Conservation (phyloP, 2,888 invertebrate species). For the Lathronympha strigana region DNA sequence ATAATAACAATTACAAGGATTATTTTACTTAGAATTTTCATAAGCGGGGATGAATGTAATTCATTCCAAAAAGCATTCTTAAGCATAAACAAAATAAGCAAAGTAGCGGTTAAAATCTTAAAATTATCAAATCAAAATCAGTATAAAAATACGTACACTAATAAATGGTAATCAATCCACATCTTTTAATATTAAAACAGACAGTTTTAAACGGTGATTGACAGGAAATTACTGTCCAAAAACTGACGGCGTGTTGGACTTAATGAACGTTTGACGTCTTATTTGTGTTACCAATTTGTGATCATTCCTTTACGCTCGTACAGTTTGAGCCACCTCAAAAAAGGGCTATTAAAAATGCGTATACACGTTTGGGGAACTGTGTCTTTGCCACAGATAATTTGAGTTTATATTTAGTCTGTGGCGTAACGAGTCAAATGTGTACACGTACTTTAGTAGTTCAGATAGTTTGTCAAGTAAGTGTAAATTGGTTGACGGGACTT, state of each 20-base stretch:
- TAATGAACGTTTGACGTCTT: constrained; percentile 49
- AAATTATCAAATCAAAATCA: neutral
- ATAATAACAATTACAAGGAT: constrained; percentile 15
- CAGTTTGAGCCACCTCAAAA: constrained; percentile 23
- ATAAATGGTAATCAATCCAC: constrained; percentile 47
- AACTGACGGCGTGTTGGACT: constrained; percentile 39
- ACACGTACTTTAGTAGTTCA: constrained; percentile 32
- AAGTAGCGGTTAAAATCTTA: neutral
- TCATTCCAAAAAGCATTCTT: no score
- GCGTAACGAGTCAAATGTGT: neutral
- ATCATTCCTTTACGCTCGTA: constrained; percentile 40
- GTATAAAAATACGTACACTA: constrained; percentile 48
- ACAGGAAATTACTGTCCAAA: constrained; percentile 26
- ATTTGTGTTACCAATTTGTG: constrained; percentile 54
- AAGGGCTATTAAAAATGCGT: constrained; percentile 2
- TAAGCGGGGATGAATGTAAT: neutral
- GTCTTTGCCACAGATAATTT: neutral
- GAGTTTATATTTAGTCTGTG: constrained; percentile 24
- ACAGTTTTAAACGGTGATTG: constrained; percentile 33
- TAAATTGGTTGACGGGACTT: constrained; percentile 47
- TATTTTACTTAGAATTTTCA: neutral
- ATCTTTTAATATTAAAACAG: constrained; percentile 43
- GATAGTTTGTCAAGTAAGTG: constrained; percentile 47
- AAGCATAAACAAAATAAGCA: constrained; percentile 22
- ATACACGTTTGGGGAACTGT: neutral